Conservation (phyloP, 2,113 vertebrate genomes). For the Phalacrocorax brasilianus region DNA sequence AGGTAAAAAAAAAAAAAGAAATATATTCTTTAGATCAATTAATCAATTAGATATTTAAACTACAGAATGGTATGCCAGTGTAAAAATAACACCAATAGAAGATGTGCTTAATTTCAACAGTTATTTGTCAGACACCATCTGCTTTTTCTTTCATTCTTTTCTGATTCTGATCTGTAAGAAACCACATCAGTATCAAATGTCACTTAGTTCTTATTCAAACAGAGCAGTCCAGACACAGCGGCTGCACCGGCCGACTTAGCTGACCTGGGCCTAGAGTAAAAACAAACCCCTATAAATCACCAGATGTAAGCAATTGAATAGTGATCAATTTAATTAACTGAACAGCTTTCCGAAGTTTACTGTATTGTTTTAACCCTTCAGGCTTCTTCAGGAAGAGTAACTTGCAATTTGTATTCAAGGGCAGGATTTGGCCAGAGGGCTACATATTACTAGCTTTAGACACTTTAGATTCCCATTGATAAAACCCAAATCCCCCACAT, state of each 20-base stretch:
- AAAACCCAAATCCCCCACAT: not conserved
- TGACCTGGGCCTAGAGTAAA: slow-evolving; percentile 86
- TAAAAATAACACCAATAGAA: slow-evolving; percentile 7
- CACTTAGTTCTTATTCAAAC: slow-evolving; percentile 91
- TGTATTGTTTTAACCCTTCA: slow-evolving; percentile 73
- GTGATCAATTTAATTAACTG: slow-evolving; percentile 93
- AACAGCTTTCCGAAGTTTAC: slow-evolving; percentile 87
- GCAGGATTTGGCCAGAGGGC: not conserved
- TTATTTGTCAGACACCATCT: slow-evolving; percentile 61
- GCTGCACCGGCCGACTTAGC: slow-evolving; percentile 84
- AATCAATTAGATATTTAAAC: not conserved
- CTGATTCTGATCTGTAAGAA: slow-evolving; percentile 74
- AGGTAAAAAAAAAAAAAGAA: not conserved
- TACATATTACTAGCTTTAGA: not conserved
- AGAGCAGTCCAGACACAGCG: slow-evolving; percentile 88
- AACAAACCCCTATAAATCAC: slow-evolving; percentile 88
- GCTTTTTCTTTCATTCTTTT: slow-evolving; percentile 70
- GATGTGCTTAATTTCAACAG: slow-evolving; percentile 21
- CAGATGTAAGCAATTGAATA: slow-evolving; percentile 91
- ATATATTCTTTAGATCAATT: not conserved
- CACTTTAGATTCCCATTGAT: not conserved
- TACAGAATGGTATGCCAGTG: not conserved
- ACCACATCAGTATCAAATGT: slow-evolving; percentile 86
- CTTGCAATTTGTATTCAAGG: slow-evolving; percentile 28
- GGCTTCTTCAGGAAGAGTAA: slow-evolving; percentile 40